Percentiles rank a stretch among this genome's conserved stretches.
These are phyloP conservation scores for Stegastes partitus DNA, from an alignment of 2,113 vertebrate genomes.

Conservation along the genomic window DNA sequence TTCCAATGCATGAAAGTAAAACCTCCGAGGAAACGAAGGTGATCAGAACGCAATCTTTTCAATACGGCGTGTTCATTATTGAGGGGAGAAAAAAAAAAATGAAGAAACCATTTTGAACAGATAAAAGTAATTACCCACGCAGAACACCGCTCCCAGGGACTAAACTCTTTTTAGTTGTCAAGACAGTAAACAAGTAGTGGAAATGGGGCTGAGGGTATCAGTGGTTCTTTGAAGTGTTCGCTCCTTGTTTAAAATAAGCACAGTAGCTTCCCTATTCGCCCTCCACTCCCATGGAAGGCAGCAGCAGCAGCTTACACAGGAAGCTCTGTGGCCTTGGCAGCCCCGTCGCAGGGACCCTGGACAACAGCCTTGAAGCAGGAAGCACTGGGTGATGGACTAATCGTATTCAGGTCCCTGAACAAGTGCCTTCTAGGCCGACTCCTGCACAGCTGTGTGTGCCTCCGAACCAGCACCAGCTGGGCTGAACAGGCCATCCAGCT, in stretches of 20 bases:
- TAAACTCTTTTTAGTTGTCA: conserved; percentile 64
- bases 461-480: conserved; percentile 76
- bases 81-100: conserved; percentile 28
- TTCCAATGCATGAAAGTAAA: conserved; percentile 43
- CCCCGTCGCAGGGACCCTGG: conserved; percentile 61
- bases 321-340: conserved; percentile 72
- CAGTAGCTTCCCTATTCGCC: conserved; percentile 68
- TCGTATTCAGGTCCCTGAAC: conserved; percentile 77
- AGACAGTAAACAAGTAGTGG: conserved; percentile 74
- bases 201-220: conserved; percentile 60
- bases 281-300: conserved; percentile 26
- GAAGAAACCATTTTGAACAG: conserved; percentile 40
- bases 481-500: conserved; percentile 58
- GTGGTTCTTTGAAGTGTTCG: conserved; percentile 73
- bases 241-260: conserved; percentile 67
- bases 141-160: conserved; percentile 45
- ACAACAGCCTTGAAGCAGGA: conserved; percentile 65
- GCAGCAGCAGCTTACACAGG: conserved; percentile 62
- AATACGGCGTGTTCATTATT: conserved; percentile 50
- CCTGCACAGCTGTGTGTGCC: conserved; percentile 75
- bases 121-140: conserved; percentile 60
- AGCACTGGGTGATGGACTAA: conserved; percentile 61
- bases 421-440: conserved; percentile 67
- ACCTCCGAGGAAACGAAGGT: conserved; percentile 40
- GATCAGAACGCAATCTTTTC: conserved; percentile 55